Percentiles rank a stretch among this genome's conserved stretches.
Conservation (phyloP, 2,888 invertebrate species). For the Tinea semifulvella region DNA sequence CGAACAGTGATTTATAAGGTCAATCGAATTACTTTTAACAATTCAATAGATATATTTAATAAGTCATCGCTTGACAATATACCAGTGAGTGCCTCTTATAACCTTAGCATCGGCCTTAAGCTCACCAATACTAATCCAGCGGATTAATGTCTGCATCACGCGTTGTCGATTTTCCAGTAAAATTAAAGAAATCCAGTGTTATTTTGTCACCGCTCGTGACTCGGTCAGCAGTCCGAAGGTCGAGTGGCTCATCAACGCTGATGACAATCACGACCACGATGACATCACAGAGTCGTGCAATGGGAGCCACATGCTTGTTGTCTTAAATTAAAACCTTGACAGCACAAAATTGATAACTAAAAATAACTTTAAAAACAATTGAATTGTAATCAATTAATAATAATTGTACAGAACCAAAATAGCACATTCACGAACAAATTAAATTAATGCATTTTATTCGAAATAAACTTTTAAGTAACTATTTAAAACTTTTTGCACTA, state of each 20-base stretch:
- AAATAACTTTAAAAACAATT: too few relatives aligned
- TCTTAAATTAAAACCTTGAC: slow-evolving; percentile 10
- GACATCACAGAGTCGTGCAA: slow-evolving; percentile 48
- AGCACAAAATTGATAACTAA: too few relatives aligned
- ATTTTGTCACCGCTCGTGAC: slow-evolving; percentile 58
- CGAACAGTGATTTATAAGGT: too few relatives aligned
- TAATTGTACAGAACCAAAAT: too few relatives aligned
- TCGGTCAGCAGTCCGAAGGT: slow-evolving; percentile 32
- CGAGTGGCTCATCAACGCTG: slow-evolving; percentile 31
- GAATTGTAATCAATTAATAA: too few relatives aligned
- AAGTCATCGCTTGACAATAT: background rate
- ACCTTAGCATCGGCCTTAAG: slow-evolving; percentile 10
- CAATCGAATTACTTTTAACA: background rate
- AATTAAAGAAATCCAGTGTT: slow-evolving; percentile 47
- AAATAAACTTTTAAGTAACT: too few relatives aligned
- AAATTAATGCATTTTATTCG: too few relatives aligned
- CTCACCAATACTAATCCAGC: slow-evolving; percentile 14
- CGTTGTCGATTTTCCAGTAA: slow-evolving; percentile 40
- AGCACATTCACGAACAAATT: too few relatives aligned
- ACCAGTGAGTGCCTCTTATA: too few relatives aligned
- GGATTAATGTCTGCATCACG: slow-evolving; percentile 39
- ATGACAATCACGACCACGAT: slow-evolving; percentile 38
- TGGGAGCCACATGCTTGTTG: slow-evolving; percentile 11
- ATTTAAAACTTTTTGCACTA: too few relatives aligned
- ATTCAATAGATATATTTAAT: background rate